These are phyloP conservation scores for Cladopsammia gracilis DNA, from an alignment of 64 coral and sea anemone genomes.

Conservation along the genomic window DNA sequence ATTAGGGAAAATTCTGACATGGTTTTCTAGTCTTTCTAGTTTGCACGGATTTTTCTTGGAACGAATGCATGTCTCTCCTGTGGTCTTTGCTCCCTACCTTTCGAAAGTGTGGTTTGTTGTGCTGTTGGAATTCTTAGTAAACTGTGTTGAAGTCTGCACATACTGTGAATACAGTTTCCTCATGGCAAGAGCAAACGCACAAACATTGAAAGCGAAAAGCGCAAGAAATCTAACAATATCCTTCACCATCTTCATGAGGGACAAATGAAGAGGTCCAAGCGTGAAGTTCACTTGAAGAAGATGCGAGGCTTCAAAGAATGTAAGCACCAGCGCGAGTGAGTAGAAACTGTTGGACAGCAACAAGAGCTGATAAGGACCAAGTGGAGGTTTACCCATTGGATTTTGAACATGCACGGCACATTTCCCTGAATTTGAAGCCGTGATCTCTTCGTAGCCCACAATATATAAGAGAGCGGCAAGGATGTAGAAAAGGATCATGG, in stretches of 20 bases:
- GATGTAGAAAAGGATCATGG: constrained; percentile 55
- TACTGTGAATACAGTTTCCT: constrained; percentile 85
- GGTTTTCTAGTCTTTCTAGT: background rate
- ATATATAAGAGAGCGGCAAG: constrained; percentile 71
- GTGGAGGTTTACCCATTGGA: background rate
- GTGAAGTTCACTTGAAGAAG: constrained; percentile 66
- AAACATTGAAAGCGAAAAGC: constrained; percentile 37
- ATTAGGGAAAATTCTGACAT: too few relatives aligned
- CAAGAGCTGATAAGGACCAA: constrained; percentile 46
- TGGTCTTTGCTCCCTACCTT: constrained; percentile 18
- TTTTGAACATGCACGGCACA: constrained; percentile 3
- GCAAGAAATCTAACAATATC: constrained; percentile 78
- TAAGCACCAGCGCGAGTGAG: constrained; percentile 50
- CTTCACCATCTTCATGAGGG: constrained; percentile 73
- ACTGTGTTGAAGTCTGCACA: constrained; percentile 7
- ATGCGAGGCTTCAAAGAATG: constrained; percentile 60
- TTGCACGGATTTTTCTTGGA: too few relatives aligned
- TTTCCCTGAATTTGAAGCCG: background rate
- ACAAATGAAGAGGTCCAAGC: constrained; percentile 75
- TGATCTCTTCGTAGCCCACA: constrained; percentile 67
- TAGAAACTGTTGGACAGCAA: constrained; percentile 84
- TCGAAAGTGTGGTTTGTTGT: constrained; percentile 10
- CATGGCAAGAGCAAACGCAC: constrained; percentile 65
- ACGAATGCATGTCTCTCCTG: background rate
- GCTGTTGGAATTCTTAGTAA: background rate